Conservation (phyloP, 2,113 vertebrate genomes). For the Ellobius talpinus region DNA sequence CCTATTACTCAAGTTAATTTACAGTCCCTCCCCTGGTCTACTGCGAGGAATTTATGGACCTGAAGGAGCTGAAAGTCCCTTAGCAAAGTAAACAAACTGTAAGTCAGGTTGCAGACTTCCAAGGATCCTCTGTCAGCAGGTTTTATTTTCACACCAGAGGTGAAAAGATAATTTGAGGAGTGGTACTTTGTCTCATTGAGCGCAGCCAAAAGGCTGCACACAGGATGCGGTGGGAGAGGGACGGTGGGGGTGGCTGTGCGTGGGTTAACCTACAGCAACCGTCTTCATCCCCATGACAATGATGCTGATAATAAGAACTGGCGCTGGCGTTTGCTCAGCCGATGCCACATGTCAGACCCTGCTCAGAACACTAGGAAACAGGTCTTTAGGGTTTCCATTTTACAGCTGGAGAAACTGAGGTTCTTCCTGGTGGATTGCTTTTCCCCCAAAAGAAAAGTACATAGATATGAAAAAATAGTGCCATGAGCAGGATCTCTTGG, state of each 20-base stretch:
- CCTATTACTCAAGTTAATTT: constrained; percentile 88
- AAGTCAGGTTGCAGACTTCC: constrained; percentile 84
- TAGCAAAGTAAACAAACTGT: constrained; percentile 89
- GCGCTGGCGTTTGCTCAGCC: constrained; percentile 2
- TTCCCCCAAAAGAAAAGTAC: not conserved
- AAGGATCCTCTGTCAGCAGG: constrained; percentile 80
- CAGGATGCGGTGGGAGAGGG: not conserved
- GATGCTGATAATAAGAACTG: not conserved
- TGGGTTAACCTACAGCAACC: not conserved
- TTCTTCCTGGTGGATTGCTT: not conserved
- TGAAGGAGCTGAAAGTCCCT: constrained; percentile 86
- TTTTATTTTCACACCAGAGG: constrained; percentile 80
- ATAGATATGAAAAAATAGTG: not conserved
- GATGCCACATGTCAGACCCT: not conserved
- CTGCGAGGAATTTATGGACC: constrained; percentile 87
- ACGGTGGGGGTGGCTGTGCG: not conserved
- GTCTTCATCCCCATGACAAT: not conserved
- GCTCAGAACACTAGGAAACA: not conserved
- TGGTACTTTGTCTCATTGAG: constrained; percentile 35
- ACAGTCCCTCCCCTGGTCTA: constrained; percentile 75
- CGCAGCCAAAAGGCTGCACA: constrained; percentile 11
- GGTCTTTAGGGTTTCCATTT: not conserved
- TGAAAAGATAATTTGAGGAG: constrained; percentile 82
- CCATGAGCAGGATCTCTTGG: not conserved
- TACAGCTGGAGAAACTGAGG: constrained; percentile 58